Evolutionary conservation across 2,113 vertebrate genomes (phyloP).

Genomic region (Dendrocopos noguchii): DNA sequence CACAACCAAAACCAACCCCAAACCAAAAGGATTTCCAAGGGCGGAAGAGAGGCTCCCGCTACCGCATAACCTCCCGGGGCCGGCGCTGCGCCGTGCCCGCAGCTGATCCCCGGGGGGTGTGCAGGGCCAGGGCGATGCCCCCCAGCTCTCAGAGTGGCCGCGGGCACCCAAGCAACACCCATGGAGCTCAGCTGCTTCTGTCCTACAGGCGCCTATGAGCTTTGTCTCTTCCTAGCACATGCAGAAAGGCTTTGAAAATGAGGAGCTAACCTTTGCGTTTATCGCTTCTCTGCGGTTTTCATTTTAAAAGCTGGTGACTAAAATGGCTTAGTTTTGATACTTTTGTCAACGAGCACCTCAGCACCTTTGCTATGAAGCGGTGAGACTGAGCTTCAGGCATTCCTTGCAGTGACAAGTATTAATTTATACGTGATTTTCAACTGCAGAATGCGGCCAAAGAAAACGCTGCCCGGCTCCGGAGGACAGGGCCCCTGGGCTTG

Average conservation of each 20-base stretch:
- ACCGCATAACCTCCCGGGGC: background rate
- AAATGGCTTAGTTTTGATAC: background rate
- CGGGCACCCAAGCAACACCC: background rate
- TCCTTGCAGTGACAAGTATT: background rate
- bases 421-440: background rate
- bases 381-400: background rate
- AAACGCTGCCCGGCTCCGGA: background rate
- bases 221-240: background rate
- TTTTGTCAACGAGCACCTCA: background rate
- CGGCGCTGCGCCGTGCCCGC: background rate
- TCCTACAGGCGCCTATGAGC: rapidly evolving
- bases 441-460: background rate
- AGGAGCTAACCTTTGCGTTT: background rate
- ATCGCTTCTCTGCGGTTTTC: background rate
- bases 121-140: background rate
- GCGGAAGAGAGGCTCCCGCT: background rate
- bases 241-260: background rate
- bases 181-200: background rate
- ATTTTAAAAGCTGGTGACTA: background rate
- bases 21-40: too few species aligned
- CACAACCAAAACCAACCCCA: background rate
- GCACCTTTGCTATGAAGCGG: background rate
- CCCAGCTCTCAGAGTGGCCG: background rate
- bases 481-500: too few species aligned
- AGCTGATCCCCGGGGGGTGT: background rate